Conservation (phyloP, 2,113 vertebrate species). For the Oryzias javanicus region DNA sequence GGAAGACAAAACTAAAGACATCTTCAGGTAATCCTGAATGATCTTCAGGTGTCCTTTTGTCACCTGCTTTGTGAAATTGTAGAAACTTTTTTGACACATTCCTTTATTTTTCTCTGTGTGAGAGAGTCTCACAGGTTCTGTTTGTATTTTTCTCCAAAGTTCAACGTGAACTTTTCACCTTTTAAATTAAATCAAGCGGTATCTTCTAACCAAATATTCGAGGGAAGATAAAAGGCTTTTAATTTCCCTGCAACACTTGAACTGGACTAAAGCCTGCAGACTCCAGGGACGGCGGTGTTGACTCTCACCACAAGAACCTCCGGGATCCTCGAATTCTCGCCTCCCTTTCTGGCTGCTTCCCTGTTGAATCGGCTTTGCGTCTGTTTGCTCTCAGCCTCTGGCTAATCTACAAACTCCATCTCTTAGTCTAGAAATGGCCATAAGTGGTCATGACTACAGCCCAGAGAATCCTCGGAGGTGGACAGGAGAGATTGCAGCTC, state of each 20-base stretch:
- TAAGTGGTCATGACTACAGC: constrained; percentile 15
- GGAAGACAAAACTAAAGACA: too few relatives aligned
- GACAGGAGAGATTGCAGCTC: constrained; percentile 2
- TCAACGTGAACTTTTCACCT: background rate
- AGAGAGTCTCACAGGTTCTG: too few relatives aligned
- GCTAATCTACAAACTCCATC: constrained; percentile 2
- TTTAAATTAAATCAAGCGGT: constrained; percentile 5
- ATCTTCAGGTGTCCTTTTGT: too few relatives aligned
- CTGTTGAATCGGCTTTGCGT: constrained; percentile 1
- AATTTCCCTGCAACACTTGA: background rate
- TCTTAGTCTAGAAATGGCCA: constrained; percentile 6
- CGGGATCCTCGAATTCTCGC: background rate
- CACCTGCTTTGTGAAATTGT: too few relatives aligned
- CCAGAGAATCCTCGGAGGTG: background rate
- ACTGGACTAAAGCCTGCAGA: background rate
- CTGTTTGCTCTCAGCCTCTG: constrained; percentile 7
- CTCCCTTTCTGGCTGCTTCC: background rate
- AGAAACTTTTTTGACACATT: too few relatives aligned
- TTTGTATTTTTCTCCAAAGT: too few relatives aligned
- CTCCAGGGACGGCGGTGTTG: background rate
- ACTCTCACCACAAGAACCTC: background rate
- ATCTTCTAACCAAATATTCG: background rate
- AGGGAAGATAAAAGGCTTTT: background rate
- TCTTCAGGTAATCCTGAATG: too few relatives aligned
- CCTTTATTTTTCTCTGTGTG: too few relatives aligned